Evolutionary conservation across 2,113 vertebrate genomes (phyloP), one percentile per base, ranked within the genome.

Genomic region (Paracanthobrama guichenoti): DNA sequence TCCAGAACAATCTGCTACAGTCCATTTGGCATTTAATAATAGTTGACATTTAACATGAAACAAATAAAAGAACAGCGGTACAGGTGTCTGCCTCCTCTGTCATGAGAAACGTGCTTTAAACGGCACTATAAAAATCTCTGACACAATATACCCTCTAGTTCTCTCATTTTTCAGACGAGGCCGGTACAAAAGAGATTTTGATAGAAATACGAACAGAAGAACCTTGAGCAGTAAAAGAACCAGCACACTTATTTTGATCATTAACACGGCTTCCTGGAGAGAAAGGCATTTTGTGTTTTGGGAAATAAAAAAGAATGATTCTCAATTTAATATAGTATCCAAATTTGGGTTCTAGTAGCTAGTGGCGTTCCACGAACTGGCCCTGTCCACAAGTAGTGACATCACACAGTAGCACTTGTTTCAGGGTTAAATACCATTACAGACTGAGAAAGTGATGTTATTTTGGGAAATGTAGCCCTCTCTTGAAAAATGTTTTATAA

Each of bases 31-130:
- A 62, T 50, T 75, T 83, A 22, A 86, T 64, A 66, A 74, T 42
- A 48, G 18, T 7, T 71, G 39, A 79, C 60, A 81, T 84, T 76
- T 76, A 76, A 76, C 72, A 64, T 80, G 79, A 69, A 87, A 69
- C 53, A 77, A 84, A 84, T 71, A 81, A 81, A 76, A 69, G 71
- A 76, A n/a, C 46, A 31, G 24, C 60, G n/a, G 28, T 79, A 73
- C 46, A 46, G n/a, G 42, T 81, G 59, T 66, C 57, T 50, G 67
- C 57, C n/a, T 62, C 67, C 77, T 73, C 66, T 12, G 48, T 44
- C n/a, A 11, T 28, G 46, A 81, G 31, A 46, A 66, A 81, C 81
- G 24, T 57, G 79, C 39, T 67, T 59, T 81, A 60, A 3, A 11
- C 3, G 0, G 16, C 14, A 76, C 59, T 55, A 71, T 71, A 55